Evolutionary conservation across 2,888 invertebrate genomes (phyloP).

Genomic region (Bedellia somnulentella): DNA sequence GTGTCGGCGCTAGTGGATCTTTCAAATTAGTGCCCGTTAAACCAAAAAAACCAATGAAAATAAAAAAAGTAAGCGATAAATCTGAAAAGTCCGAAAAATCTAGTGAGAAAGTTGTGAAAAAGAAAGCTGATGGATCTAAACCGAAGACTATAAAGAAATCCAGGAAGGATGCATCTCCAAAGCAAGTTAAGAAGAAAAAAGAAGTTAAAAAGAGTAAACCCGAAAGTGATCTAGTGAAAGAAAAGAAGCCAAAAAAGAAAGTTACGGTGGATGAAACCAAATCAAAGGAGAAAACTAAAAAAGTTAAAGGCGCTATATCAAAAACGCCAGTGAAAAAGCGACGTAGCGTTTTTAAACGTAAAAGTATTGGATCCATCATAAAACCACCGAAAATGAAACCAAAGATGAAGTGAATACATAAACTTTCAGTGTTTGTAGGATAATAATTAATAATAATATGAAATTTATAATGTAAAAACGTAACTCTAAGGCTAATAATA

Average conservation of each 20-base stretch:
- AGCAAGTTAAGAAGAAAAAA: constrained; percentile 1
- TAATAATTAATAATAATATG: too few relatives aligned
- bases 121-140: constrained; percentile 11
- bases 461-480: too few relatives aligned
- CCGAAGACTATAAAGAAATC: constrained; percentile 8
- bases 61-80: constrained; percentile 8
- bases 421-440: too few relatives aligned
- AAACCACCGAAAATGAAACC: constrained; percentile 49
- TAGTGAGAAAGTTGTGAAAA: not conserved
- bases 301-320: not conserved
- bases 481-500: too few relatives aligned
- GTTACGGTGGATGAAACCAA: constrained; percentile 1
- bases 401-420: too few relatives aligned
- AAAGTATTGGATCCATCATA: constrained; percentile 38
- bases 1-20: constrained; percentile 35
- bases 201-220: constrained; percentile 4
- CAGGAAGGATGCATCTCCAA: constrained; percentile 7
- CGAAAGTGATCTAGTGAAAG: constrained; percentile 4
- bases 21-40: constrained; percentile 27
- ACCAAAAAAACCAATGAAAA: constrained; percentile 16
- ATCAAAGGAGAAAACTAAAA: constrained; percentile 5
- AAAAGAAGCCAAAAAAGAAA: constrained; percentile 6
- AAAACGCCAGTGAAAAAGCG: constrained; percentile 12
- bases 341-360: constrained; percentile 29
- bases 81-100: not conserved